Conservation (phyloP, 2,888 invertebrate genomes). For the Athripsodes cinereus region DNA sequence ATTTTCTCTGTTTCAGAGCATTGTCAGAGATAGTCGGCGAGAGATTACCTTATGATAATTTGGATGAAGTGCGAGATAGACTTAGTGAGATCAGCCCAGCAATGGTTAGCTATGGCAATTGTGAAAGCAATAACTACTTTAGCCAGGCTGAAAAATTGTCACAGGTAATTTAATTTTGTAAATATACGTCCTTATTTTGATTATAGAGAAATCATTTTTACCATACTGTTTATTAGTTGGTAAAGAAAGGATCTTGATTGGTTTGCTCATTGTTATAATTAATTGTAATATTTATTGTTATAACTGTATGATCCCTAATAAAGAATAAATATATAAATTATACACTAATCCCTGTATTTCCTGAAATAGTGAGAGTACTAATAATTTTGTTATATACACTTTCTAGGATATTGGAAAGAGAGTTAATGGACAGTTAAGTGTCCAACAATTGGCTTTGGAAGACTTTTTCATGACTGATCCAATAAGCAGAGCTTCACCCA, state of each 20-base stretch:
- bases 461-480: slow-evolving; percentile 94
- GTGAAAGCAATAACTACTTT: slow-evolving; percentile 80
- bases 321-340: neutral
- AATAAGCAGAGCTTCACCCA: slow-evolving; percentile 92
- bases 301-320: neutral
- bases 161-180: slow-evolving; percentile 39
- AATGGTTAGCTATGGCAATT: slow-evolving; percentile 74
- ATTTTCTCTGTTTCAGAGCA: slow-evolving; percentile 55
- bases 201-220: neutral
- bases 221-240: neutral
- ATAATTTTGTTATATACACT: too few species aligned
- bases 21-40: slow-evolving; percentile 79
- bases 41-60: slow-evolving; percentile 78
- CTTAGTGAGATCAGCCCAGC: slow-evolving; percentile 85
- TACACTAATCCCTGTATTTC: neutral
- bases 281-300: too few species aligned
- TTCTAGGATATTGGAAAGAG: slow-evolving; percentile 43
- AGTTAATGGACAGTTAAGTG: slow-evolving; percentile 56
- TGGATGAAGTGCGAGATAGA: slow-evolving; percentile 76
- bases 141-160: slow-evolving; percentile 72
- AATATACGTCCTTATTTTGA: neutral
- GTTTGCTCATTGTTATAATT: too few species aligned
- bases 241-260: too few species aligned
- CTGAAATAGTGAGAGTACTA: neutral
- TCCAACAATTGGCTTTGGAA: slow-evolving; percentile 70